Evolutionary conservation across 1,140 invertebrate genomes (phyloP), one percentile per base, ranked within the genome.

Genomic region (Drosophila punjabiensis): DNA sequence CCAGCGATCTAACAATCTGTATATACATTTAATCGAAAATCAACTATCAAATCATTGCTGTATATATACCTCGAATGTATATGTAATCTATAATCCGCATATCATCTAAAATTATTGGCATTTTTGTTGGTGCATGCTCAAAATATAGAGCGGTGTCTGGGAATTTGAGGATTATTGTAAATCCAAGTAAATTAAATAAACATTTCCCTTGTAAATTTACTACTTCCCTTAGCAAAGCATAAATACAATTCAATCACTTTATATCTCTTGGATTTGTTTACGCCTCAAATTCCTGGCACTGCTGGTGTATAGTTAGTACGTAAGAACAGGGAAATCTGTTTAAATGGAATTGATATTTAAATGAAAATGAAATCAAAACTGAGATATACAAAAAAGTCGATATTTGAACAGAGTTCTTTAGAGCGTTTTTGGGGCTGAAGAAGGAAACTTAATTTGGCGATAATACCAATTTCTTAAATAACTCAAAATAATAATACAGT

Each of bases 111-210:
- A 58, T 64, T 89, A 90, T 90, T 89, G 73, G 86, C 86, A 90
- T 90, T 90, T 90, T 90, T 90, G 86, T 86, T 87, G 52, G 53
- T 63, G 85, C 86, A 89, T 89, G 82, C 18, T 18, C 16, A 68
- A 50, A 35, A 68, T 60, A 43, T 66, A 58, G 5, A 39, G 20
- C 18, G 48, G 52, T 85, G 35, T 39, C n/a, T 37, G 28, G 63
- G 43, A 87, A 78, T 41, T 86, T 82, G 75, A 58, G 61, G 71
- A 32, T 24, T 32, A 11, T 13, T 18, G 35, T 28, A 16, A 13
- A n/a, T 10, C 5, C 14, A 39, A 37, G 18, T 20, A 76, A 53
- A 39, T n/a, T 7, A 67, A 52, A 53, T 59, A 76, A 55, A 55
- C 45, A 30, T 35, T 18, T 6, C 30, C 47, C 24, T 35, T 28